These are phyloP conservation scores for Oreochromis niloticus DNA, from an alignment of 2,113 vertebrate species.

Conservation along the genomic window DNA sequence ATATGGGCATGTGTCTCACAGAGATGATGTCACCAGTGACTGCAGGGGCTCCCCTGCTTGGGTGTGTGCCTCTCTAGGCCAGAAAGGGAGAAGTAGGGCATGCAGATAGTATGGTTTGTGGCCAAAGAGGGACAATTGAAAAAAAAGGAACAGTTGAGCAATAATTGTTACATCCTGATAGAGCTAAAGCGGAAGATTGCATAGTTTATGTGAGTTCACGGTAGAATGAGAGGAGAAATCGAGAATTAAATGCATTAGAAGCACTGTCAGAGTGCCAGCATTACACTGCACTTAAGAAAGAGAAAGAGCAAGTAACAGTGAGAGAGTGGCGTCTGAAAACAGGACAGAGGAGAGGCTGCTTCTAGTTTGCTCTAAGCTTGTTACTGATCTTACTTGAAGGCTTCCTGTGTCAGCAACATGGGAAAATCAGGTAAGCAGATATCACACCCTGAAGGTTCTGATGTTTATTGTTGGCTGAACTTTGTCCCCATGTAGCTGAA, in stretches of 20 bases:
- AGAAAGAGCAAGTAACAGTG: neutral
- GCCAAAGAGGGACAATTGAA: neutral
- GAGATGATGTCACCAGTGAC: constrained; percentile 60
- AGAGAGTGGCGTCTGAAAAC: neutral
- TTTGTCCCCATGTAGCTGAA: neutral
- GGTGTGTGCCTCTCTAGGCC: constrained; percentile 10
- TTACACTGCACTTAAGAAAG: neutral
- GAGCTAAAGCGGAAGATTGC: neutral
- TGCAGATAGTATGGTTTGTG: neutral
- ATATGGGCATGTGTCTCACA: constrained; percentile 56
- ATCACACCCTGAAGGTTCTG: neutral
- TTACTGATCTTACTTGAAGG: neutral
- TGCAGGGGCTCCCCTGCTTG: constrained; percentile 22
- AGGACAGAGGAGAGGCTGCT: neutral
- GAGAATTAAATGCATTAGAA: neutral
- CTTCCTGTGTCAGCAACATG: constrained; percentile 57
- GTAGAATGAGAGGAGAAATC: neutral
- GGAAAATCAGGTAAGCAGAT: constrained; percentile 74
- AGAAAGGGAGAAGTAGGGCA: neutral
- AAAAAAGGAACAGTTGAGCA: neutral
- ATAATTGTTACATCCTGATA: neutral
- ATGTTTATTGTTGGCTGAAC: neutral
- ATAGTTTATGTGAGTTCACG: neutral
- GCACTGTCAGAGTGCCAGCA: constrained; percentile 3
- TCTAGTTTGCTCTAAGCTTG: neutral